phyloP scores from a whole-genome alignment of 2,797 vertebrate genomes.

The Numenius phaeopus region DNA sequence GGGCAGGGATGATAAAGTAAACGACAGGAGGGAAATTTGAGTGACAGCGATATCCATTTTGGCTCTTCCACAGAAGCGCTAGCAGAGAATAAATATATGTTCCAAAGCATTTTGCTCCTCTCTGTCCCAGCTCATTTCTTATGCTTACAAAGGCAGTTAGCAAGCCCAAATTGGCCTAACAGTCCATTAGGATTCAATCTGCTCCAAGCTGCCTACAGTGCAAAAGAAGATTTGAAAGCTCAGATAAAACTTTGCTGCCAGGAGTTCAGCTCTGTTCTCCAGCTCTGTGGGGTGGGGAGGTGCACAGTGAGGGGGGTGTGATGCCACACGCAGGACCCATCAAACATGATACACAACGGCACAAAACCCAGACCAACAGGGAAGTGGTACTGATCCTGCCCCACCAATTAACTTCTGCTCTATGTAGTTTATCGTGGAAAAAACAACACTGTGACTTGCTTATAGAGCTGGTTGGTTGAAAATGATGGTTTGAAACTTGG shows the following conservation, averaged over 20 bases:
- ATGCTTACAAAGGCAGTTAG: constrained; percentile 13
- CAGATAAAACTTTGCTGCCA: constrained; percentile 17
- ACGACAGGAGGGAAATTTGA: background rate
- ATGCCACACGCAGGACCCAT: background rate
- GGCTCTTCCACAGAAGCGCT: constrained; percentile 17
- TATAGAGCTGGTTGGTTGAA: constrained; percentile 20
- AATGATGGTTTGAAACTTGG: constrained; percentile 56
- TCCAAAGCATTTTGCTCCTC: constrained; percentile 43
- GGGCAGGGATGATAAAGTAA: background rate
- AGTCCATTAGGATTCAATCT: constrained; percentile 38
- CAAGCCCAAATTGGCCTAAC: constrained; percentile 39
- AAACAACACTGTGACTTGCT: constrained; percentile 36
- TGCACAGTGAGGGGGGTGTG: background rate
- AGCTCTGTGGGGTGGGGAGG: background rate
- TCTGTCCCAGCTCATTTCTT: constrained; percentile 68
- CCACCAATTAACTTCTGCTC: background rate
- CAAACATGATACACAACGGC: background rate
- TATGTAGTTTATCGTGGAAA: constrained; percentile 37
- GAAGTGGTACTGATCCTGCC: background rate
- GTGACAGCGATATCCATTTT: constrained; percentile 4
- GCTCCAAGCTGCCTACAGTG: background rate
- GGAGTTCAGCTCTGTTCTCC: background rate
- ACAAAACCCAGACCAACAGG: constrained; percentile 32
- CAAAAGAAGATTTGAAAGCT: constrained; percentile 43
- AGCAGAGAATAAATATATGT: constrained; percentile 6